Conservation (phyloP, 2,888 invertebrate genomes). For the Limnephilus lunatus region DNA sequence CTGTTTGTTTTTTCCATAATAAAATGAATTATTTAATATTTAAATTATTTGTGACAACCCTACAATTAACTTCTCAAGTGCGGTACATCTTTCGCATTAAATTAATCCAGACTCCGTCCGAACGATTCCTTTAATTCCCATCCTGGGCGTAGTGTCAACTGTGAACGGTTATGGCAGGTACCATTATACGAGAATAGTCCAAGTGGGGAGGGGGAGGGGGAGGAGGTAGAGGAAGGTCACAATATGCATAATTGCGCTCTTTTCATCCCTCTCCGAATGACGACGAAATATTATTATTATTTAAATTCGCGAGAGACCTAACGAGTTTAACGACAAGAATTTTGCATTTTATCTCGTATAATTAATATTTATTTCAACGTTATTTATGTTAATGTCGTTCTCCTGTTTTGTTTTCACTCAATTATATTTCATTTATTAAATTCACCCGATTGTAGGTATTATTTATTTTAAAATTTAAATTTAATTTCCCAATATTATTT, state of each 20-base stretch:
- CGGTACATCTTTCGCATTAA: neutral
- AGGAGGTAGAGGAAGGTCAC: neutral
- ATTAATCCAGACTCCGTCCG: slow-evolving; percentile 3
- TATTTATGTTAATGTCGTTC: neutral
- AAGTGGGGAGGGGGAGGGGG: neutral
- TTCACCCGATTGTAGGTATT: too few relatives aligned
- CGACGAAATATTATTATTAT: neutral
- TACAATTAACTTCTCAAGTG: neutral
- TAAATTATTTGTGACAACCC: neutral
- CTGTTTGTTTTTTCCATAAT: too few relatives aligned
- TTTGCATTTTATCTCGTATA: neutral
- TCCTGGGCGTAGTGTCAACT: slow-evolving; percentile 2
- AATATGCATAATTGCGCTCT: slow-evolving; percentile 18
- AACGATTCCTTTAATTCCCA: slow-evolving; percentile 7
- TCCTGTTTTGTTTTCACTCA: neutral
- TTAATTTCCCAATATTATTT: too few relatives aligned
- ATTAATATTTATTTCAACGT: neutral
- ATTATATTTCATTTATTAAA: neutral
- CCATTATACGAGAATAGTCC: neutral
- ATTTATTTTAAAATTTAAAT: too few relatives aligned
- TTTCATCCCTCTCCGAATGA: neutral
- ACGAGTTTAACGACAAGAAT: neutral
- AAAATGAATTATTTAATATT: too few relatives aligned
- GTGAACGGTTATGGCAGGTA: neutral
- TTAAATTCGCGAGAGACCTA: neutral